phyloP scores from a whole-genome alignment of 2,797 vertebrate species.

The Lycodopsis pacificus region DNA sequence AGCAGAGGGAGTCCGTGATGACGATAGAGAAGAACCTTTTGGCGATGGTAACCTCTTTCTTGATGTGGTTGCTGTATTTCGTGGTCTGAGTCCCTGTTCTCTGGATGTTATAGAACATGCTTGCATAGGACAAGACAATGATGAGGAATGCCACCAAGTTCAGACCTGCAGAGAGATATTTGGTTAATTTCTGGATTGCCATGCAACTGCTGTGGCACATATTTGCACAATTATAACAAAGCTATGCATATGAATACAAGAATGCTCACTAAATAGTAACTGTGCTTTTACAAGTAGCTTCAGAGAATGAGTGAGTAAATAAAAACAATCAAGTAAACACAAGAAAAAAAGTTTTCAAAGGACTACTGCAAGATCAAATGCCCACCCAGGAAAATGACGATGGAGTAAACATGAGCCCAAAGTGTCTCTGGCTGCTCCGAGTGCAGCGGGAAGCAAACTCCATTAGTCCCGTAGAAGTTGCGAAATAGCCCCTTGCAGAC shows the following conservation, averaged over 20 bases:
- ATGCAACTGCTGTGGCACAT: not conserved
- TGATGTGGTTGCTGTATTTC: constrained; percentile 95
- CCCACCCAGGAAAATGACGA: constrained; percentile 96
- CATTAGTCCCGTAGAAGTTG: constrained; percentile 97
- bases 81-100: constrained; percentile 91
- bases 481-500: constrained; percentile 91
- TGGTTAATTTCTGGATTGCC: constrained; percentile 13
- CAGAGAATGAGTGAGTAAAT: not conserved
- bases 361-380: not conserved
- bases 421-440: constrained; percentile 93
- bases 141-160: constrained; percentile 96
- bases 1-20: constrained; percentile 96
- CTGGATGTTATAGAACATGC: constrained; percentile 98
- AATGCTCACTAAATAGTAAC: not conserved
- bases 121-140: constrained; percentile 96
- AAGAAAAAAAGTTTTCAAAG: not conserved
- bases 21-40: constrained; percentile 99
- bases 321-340: not conserved
- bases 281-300: not conserved
- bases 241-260: not conserved
- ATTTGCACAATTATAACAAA: not conserved
- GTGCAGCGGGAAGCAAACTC: constrained; percentile 96
- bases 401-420: constrained; percentile 94
- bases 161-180: constrained; percentile 84
- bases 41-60: constrained; percentile 95